Conservation (phyloP, 2,888 invertebrate species). For the Mimas tiliae region DNA sequence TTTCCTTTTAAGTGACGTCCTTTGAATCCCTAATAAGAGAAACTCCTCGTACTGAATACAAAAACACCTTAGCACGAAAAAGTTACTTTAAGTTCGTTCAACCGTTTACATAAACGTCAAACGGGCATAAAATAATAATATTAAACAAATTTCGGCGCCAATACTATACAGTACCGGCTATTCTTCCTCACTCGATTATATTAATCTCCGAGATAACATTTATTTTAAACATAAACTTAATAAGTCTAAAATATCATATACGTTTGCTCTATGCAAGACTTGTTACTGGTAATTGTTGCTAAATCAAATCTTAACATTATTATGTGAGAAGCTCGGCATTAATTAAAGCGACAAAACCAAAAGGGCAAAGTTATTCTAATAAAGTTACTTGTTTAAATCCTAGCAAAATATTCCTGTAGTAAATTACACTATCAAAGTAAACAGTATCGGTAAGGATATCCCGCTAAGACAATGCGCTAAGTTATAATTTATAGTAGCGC, state of each 20-base stretch:
- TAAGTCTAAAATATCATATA: too few species aligned
- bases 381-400: too few species aligned
- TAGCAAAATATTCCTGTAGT: neutral
- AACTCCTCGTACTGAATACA: conserved; percentile 75
- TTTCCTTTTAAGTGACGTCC: conserved; percentile 80
- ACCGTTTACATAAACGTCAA: conserved; percentile 53
- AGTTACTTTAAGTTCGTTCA: conserved; percentile 70
- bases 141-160: neutral
- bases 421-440: neutral
- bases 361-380: too few species aligned
- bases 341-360: too few species aligned
- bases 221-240: too few species aligned
- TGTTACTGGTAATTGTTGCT: too few species aligned
- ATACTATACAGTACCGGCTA: neutral
- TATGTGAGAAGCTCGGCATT: too few species aligned
- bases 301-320: too few species aligned
- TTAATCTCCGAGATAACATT: neutral
- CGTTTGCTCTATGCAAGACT: too few species aligned
- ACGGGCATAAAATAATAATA: conserved; percentile 30
- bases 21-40: conserved; percentile 80
- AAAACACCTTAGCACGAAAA: conserved; percentile 67
- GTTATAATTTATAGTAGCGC: conserved; percentile 31
- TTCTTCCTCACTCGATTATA: neutral
- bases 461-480: conserved; percentile 25
- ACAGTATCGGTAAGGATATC: conserved; percentile 5